Evolutionary conservation across 2,888 invertebrate species (phyloP).

Genomic region (Nomada hirtipes): DNA sequence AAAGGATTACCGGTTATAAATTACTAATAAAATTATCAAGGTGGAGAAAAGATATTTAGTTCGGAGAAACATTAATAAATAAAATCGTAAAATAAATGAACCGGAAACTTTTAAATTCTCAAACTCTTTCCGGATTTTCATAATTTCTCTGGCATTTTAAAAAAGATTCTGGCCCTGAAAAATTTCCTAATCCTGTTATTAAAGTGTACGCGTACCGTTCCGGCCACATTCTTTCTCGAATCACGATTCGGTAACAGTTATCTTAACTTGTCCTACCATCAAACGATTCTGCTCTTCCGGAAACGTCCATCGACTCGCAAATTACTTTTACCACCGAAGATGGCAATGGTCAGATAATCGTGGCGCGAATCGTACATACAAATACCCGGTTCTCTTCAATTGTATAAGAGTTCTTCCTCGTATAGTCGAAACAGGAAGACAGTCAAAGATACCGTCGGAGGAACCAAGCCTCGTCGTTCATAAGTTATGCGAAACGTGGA

Average conservation of each 20-base stretch:
- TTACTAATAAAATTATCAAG: background rate
- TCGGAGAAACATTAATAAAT: background rate
- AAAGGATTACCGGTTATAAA: background rate
- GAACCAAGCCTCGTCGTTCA: conserved; percentile 1
- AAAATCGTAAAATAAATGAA: background rate
- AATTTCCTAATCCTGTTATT: too few relatives aligned
- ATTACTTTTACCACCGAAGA: background rate
- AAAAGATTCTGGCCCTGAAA: too few relatives aligned
- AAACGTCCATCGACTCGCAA: conserved; percentile 4
- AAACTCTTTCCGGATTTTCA: background rate
- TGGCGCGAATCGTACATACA: conserved; percentile 1
- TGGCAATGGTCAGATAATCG: background rate
- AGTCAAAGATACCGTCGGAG: conserved; percentile 39
- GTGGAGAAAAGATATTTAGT: background rate
- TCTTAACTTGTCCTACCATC: background rate
- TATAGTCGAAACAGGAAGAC: background rate
- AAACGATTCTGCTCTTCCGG: background rate
- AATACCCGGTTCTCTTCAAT: background rate
- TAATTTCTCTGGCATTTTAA: too few relatives aligned
- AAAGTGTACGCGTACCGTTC: background rate
- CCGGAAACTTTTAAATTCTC: background rate
- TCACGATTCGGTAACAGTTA: background rate
- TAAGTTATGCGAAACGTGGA: conserved; percentile 10
- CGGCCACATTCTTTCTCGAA: background rate
- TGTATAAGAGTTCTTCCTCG: background rate